These are phyloP conservation scores for Adineta ricciae DNA, from an alignment of 2,888 invertebrate genomes.

Conservation along the genomic window DNA sequence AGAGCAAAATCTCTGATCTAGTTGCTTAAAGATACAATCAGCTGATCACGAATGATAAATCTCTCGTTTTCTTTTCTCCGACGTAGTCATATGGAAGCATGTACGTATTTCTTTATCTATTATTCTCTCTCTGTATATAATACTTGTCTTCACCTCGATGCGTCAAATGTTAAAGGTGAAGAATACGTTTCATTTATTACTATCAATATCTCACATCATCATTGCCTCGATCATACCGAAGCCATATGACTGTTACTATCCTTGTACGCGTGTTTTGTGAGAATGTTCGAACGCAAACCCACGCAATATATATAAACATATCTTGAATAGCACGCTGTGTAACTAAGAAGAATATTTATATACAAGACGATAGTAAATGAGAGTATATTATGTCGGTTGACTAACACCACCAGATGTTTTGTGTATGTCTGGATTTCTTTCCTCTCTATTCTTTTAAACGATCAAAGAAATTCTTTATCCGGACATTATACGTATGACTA, in stretches of 20 bases:
- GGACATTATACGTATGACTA: neutral
- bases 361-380: neutral
- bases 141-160: neutral
- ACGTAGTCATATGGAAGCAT: neutral
- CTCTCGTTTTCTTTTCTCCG: neutral
- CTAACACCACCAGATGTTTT: neutral
- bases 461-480: neutral
- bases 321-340: neutral
- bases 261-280: neutral
- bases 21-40: neutral
- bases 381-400: neutral
- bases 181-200: neutral
- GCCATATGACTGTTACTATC: neutral
- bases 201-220: slow-evolving; percentile 2
- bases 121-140: neutral
- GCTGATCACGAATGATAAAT: neutral
- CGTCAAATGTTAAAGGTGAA: neutral
- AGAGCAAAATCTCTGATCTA: neutral
- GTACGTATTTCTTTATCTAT: neutral
- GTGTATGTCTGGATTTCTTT: neutral
- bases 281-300: neutral
- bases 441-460: neutral
- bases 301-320: neutral
- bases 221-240: neutral
- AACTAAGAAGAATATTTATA: neutral